Percentiles rank a stretch among this genome's conserved stretches.
Conservation (phyloP, 2,888 invertebrate species). For the Therioaphis trifolii region DNA sequence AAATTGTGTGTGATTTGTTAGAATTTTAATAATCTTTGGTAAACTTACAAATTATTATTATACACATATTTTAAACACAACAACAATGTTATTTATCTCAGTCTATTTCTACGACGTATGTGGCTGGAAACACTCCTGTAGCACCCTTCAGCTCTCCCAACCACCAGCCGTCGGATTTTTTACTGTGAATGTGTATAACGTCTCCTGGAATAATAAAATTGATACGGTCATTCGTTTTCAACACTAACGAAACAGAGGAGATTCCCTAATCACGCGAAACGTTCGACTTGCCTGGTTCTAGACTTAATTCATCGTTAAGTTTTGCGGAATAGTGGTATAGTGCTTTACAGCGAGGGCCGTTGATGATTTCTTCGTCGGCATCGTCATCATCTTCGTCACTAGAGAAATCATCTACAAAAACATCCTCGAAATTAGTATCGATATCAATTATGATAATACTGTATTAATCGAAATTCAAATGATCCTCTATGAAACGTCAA, state of each 20-base stretch:
- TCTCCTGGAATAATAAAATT: slow-evolving; percentile 74
- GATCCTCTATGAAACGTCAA: too few species aligned
- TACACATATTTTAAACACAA: slow-evolving; percentile 18
- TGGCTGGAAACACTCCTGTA: slow-evolving; percentile 92
- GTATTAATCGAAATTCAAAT: too few species aligned
- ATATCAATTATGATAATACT: too few species aligned
- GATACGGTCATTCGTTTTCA: neutral
- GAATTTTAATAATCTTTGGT: slow-evolving; percentile 49
- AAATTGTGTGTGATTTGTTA: slow-evolving; percentile 49
- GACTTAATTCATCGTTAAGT: slow-evolving; percentile 85
- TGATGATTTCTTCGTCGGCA: slow-evolving; percentile 73
- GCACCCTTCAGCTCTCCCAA: slow-evolving; percentile 86
- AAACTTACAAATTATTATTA: slow-evolving; percentile 21
- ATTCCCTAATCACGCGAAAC: too few species aligned
- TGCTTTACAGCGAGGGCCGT: slow-evolving; percentile 79
- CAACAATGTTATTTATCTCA: slow-evolving; percentile 61
- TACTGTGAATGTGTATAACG: slow-evolving; percentile 86
- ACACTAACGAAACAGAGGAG: neutral
- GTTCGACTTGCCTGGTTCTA: slow-evolving; percentile 74
- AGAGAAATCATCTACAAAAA: slow-evolving; percentile 39
- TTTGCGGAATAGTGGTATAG: slow-evolving; percentile 89
- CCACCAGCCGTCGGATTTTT: slow-evolving; percentile 96
- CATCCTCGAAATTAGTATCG: neutral
- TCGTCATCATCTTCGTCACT: slow-evolving; percentile 74
- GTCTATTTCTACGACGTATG: slow-evolving; percentile 87